A percentile compares a stretch with the other conserved stretches of the same genome.
Evolutionary conservation across 2,797 vertebrate species (phyloP).

Genomic region (Diplodus sargus): DNA sequence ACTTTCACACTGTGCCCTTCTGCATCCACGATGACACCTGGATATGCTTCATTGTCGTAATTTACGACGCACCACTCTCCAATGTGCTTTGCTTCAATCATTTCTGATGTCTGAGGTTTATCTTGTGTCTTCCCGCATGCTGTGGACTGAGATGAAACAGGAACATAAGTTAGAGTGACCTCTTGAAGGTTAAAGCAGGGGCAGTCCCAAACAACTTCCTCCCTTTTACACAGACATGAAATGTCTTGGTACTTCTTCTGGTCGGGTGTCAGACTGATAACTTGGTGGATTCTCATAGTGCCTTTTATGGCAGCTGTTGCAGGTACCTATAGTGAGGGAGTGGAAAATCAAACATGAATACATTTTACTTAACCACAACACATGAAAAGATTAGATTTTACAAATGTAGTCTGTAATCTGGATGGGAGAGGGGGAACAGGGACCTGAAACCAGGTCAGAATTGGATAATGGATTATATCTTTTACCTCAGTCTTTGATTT

Average conservation of each 20-base stretch:
- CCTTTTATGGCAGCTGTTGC: constrained; percentile 42
- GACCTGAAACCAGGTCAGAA: too few species aligned
- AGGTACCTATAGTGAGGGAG: constrained; percentile 7
- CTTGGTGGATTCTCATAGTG: constrained; percentile 52
- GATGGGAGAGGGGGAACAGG: too few species aligned
- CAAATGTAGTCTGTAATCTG: too few species aligned
- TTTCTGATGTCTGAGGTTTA: constrained; percentile 41
- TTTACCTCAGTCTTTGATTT: constrained; percentile 30
- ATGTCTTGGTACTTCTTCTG: constrained; percentile 48
- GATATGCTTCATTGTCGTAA: constrained; percentile 29
- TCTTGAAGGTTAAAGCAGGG: constrained; percentile 47
- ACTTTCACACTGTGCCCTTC: constrained; percentile 24
- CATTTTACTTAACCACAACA: too few species aligned
- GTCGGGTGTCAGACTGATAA: constrained; percentile 35
- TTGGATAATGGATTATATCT: too few species aligned
- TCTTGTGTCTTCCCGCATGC: constrained; percentile 50
- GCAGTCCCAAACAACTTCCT: constrained; percentile 53
- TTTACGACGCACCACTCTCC: constrained; percentile 35
- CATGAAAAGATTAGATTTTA: too few species aligned
- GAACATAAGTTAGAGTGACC: constrained; percentile 32
- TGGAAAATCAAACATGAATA: too few species aligned
- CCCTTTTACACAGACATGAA: constrained; percentile 47
- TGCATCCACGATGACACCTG: constrained; percentile 14
- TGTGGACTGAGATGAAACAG: constrained; percentile 42
- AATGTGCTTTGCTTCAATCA: constrained; percentile 35